Evolutionary conservation across 2,113 vertebrate genomes (phyloP), one percentile per base, ranked within the genome.

Genomic region (Sorex araneus): DNA sequence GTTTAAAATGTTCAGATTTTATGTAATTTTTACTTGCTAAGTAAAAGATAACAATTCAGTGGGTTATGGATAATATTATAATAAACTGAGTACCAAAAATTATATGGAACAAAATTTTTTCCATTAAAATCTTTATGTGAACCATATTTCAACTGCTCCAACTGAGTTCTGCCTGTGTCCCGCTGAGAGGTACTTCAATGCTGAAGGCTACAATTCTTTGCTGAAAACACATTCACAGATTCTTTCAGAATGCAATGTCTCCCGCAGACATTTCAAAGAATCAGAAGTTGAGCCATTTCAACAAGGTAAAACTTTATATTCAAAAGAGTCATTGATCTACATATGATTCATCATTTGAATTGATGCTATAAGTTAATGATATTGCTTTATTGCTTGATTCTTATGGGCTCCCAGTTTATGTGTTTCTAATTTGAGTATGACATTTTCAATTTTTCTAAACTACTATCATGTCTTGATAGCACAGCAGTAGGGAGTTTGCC

Each of bases 81-180:
- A 64, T 50, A 85, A 84, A 83, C 19, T 66, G 36, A 43, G 54
- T 54, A 60, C 64, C 47, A 85, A 87, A 85, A 87, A 67, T 12
- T 63, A 50, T 23, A 30, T 67, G 36, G 47, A 75, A 54, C 2
- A 8, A 75, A 87, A 57, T 64, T 66, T 9, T n/a, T 70, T 23
- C 30, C 34, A 57, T 77, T n/a, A 76, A 32, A 64, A 4, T 84
- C 28, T 79, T 28, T 60, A 18, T 45, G 16, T 10, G 86, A n/a
- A 13, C 0, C 25, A 64, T 54, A 79, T 84, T 90, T 90, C 12
- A 54, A 25, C 45, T 78, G 6, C 27, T 74, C 30, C 43, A 79
- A 84, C 2, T 50, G 32, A 57, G 32, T 54, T 87, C 92, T 90
- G 28, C 30, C 82, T 10, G 27, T 23, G 36, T 4, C 13, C 54